These are phyloP conservation scores for Apteryx owenii DNA, from an alignment of 2,113 vertebrate genomes.

Conservation along the genomic window DNA sequence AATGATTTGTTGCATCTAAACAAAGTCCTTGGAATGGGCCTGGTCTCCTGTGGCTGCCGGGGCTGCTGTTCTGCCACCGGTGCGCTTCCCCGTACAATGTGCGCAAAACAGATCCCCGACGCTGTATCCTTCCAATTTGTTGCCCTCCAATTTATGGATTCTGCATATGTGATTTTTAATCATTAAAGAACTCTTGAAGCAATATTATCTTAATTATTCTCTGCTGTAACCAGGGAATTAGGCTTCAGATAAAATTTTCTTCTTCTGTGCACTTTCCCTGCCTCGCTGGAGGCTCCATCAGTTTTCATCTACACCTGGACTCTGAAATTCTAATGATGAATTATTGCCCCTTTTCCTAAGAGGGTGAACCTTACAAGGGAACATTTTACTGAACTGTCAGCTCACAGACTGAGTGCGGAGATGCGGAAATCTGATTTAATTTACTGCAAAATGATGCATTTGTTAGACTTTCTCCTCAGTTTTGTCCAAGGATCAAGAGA, in stretches of 20 bases:
- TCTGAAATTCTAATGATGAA: conserved; percentile 99
- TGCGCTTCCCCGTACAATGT: conserved; percentile 53
- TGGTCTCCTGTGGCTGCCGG: conserved; percentile 77
- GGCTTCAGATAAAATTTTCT: conserved; percentile 95
- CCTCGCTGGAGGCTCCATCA: conserved; percentile 93
- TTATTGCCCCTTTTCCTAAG: conserved; percentile 92
- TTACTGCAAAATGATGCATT: conserved; percentile 83
- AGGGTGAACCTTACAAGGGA: conserved; percentile 86
- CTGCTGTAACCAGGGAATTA: conserved; percentile 93
- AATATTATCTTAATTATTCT: conserved; percentile 97
- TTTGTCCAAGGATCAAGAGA: conserved; percentile 78
- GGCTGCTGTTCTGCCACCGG: conserved; percentile 55
- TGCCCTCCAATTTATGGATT: conserved; percentile 88
- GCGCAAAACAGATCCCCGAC: conserved; percentile 53
- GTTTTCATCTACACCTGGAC: conserved; percentile 97
- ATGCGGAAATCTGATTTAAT: conserved; percentile 88
- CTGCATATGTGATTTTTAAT: conserved; percentile 92
- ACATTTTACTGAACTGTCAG: conserved; percentile 89
- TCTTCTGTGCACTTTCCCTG: conserved; percentile 84
- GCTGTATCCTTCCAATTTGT: conserved; percentile 77
- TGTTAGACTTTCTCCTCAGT: conserved; percentile 77
- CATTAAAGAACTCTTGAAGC: conserved; percentile 95
- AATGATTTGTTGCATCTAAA: conserved; percentile 98
- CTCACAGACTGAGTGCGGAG: conserved; percentile 82
- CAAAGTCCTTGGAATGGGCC: conserved; percentile 88